These are phyloP conservation scores for Meteorus colon DNA, from an alignment of 2,888 invertebrate genomes.

Conservation along the genomic window DNA sequence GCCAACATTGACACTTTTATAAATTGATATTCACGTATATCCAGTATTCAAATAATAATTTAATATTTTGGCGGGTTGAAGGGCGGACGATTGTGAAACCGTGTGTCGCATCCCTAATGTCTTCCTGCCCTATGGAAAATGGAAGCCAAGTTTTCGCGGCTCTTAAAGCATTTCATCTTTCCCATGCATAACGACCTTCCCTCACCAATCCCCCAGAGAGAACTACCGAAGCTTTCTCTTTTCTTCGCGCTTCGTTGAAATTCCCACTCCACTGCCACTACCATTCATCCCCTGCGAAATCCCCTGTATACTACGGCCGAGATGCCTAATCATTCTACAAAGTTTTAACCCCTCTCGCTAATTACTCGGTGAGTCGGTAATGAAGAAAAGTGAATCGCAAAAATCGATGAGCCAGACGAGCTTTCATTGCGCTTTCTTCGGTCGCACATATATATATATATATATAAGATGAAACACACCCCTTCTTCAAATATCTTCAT, in stretches of 20 bases:
- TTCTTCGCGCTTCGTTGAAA: slow-evolving; percentile 47
- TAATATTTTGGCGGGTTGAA: slow-evolving; percentile 18
- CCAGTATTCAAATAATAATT: neutral
- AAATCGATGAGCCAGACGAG: slow-evolving; percentile 49
- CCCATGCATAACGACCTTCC: slow-evolving; percentile 44
- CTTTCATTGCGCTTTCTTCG: neutral
- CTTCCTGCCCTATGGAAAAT: slow-evolving; percentile 54
- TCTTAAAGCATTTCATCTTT: slow-evolving; percentile 51
- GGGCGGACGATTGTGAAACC: slow-evolving; percentile 38
- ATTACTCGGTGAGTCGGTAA: slow-evolving; percentile 59
- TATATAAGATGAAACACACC: neutral
- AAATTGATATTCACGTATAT: neutral
- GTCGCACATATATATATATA: neutral
- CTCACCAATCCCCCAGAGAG: slow-evolving; percentile 30
- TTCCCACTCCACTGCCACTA: slow-evolving; percentile 42
- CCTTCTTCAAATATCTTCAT: neutral
- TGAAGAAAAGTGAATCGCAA: slow-evolving; percentile 59
- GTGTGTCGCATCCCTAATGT: slow-evolving; percentile 50
- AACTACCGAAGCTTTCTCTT: slow-evolving; percentile 4
- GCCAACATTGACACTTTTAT: neutral
- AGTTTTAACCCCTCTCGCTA: slow-evolving; percentile 61
- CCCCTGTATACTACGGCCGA: slow-evolving; percentile 15
- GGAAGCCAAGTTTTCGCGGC: slow-evolving; percentile 57
- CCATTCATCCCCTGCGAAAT: neutral
- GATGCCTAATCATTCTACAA: slow-evolving; percentile 64